phyloP scores from a whole-genome alignment of 2,888 invertebrate species.

The Odontocerum albicorne region DNA sequence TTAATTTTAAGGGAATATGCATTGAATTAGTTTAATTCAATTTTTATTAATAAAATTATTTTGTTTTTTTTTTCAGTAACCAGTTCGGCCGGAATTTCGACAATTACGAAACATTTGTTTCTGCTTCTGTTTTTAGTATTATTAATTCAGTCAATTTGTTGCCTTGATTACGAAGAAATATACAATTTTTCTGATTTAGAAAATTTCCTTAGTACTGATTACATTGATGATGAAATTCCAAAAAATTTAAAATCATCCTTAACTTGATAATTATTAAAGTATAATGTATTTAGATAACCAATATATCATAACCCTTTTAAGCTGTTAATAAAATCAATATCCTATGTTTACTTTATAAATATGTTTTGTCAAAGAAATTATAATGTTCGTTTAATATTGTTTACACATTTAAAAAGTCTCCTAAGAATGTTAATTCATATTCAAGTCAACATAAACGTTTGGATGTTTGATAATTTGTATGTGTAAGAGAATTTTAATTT shows the following conservation, averaged over 20 bases:
- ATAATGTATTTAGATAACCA: too few relatives aligned
- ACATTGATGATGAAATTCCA: too few relatives aligned
- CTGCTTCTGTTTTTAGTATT: neutral
- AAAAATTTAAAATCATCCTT: too few relatives aligned
- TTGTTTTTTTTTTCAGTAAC: constrained; percentile 16
- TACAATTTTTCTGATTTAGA: constrained; percentile 4
- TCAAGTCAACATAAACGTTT: too few relatives aligned
- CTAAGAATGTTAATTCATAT: too few relatives aligned
- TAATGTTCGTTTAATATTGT: too few relatives aligned
- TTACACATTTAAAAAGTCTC: too few relatives aligned
- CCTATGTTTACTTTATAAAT: neutral
- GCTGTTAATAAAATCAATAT: too few relatives aligned
- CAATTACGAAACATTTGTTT: neutral
- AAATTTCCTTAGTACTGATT: neutral
- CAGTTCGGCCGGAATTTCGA: neutral
- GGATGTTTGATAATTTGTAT: too few relatives aligned
- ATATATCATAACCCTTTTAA: too few relatives aligned
- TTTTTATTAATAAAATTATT: neutral
- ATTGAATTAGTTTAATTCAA: neutral
- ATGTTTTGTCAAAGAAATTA: neutral
- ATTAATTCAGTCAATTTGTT: neutral
- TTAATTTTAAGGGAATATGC: neutral
- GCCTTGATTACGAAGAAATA: constrained; percentile 13
- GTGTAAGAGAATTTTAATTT: too few relatives aligned
- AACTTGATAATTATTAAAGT: too few relatives aligned